A percentile compares a stretch with the other conserved stretches of the same genome.
Evolutionary conservation across 2,888 invertebrate species (phyloP).

Genomic region (Dione vanillae): DNA sequence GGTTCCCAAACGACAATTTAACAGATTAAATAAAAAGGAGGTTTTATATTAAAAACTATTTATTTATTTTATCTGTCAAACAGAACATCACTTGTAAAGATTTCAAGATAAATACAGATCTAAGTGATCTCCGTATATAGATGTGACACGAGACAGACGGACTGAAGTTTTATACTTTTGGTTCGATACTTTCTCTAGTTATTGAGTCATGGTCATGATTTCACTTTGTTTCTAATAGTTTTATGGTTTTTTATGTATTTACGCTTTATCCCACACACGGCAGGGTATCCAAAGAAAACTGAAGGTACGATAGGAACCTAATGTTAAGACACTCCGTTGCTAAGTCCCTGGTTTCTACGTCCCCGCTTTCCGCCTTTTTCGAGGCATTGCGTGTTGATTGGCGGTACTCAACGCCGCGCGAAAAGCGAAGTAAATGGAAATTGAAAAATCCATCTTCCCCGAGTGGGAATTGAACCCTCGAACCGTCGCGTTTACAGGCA

Average conservation of each 20-base stretch:
- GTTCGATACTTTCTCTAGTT: conserved; percentile 42
- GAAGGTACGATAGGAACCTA: too few relatives aligned
- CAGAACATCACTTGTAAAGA: conserved; percentile 38
- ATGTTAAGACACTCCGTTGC: background rate
- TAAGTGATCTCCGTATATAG: conserved; percentile 39
- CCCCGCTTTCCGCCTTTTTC: too few relatives aligned
- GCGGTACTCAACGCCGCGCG: too few relatives aligned
- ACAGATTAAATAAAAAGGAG: too few relatives aligned
- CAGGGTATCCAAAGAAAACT: background rate
- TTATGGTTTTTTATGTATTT: background rate
- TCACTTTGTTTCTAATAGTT: conserved; percentile 38
- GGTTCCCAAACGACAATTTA: too few relatives aligned
- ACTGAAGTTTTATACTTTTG: conserved; percentile 39
- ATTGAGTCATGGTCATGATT: conserved; percentile 42
- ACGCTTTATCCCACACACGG: background rate
- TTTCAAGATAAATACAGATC: conserved; percentile 44
- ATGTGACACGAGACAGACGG: conserved; percentile 39
- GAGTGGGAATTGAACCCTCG: too few relatives aligned
- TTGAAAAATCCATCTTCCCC: too few relatives aligned
- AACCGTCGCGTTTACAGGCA: too few relatives aligned
- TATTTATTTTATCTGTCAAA: conserved; percentile 4
- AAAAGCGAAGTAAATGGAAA: too few relatives aligned
- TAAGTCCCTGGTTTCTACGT: too few relatives aligned
- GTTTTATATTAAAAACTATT: too few relatives aligned
- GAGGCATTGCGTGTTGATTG: too few relatives aligned